phyloP scores from a whole-genome alignment of 37 sponge, comb jelly and placozoan genomes.

The Halisarca cf. caerulea region DNA sequence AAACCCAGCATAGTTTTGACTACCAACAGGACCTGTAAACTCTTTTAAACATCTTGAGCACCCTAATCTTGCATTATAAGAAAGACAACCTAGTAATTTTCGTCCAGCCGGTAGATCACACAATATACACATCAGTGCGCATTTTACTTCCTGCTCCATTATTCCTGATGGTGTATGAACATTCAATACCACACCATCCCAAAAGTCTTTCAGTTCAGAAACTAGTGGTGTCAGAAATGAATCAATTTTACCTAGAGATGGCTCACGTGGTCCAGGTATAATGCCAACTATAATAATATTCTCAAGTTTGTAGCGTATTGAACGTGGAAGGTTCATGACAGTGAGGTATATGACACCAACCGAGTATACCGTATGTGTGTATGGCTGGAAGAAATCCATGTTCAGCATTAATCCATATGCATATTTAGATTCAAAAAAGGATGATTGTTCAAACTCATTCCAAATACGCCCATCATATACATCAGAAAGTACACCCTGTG shows the following conservation, averaged over 20 bases:
- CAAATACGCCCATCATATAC: conserved; percentile 60
- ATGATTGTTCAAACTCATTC: conserved; percentile 23
- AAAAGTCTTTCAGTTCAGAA: conserved; percentile 25
- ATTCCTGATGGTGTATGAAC: background rate
- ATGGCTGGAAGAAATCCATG: conserved; percentile 53
- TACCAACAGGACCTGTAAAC: conserved; percentile 17
- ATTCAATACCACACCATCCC: conserved; percentile 25
- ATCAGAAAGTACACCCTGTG: no score
- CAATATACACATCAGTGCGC: conserved; percentile 29
- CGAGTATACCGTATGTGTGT: conserved; percentile 45
- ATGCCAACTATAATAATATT: conserved; percentile 55
- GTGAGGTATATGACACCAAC: conserved; percentile 60
- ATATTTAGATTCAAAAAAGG: conserved; percentile 28
- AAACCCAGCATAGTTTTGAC: conserved; percentile 42
- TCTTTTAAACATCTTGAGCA: conserved; percentile 41
- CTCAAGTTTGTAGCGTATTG: conserved; percentile 32
- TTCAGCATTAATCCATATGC: conserved; percentile 43
- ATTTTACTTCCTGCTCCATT: background rate
- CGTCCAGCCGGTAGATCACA: conserved; percentile 68
- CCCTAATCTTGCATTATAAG: conserved; percentile 36
- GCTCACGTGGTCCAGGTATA: conserved; percentile 56
- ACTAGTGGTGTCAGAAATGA: conserved; percentile 54
- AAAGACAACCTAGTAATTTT: conserved; percentile 61
- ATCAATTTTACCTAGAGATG: conserved; percentile 33
- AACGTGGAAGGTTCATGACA: conserved; percentile 54